These are phyloP conservation scores for Hestina assimilis DNA, from an alignment of 1,140 invertebrate species.

Conservation along the genomic window DNA sequence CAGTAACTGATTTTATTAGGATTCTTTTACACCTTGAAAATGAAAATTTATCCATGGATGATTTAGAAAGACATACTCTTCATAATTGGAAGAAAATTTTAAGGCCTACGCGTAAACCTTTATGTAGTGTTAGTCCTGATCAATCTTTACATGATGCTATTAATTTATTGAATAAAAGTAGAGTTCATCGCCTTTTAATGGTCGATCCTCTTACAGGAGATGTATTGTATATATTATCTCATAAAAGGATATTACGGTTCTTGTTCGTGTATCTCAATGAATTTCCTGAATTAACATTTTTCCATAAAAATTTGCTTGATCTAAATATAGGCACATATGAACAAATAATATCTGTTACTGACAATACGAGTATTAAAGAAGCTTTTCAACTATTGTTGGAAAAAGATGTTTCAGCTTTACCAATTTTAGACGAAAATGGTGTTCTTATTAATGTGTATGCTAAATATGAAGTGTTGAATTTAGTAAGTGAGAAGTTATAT, in stretches of 20 bases:
- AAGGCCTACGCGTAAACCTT: constrained; percentile 54
- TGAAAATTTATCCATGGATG: constrained; percentile 65
- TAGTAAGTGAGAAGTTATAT: constrained; percentile 73
- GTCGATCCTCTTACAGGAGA: constrained; percentile 66
- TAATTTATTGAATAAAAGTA: constrained; percentile 64
- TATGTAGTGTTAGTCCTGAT: constrained; percentile 64
- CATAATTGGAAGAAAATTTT: constrained; percentile 71
- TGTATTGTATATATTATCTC: constrained; percentile 70
- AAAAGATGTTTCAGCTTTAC: constrained; percentile 70
- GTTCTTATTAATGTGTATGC: constrained; percentile 67
- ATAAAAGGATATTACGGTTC: constrained; percentile 72
- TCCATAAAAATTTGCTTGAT: constrained; percentile 63
- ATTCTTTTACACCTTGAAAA: constrained; percentile 61
- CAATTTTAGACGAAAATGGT: constrained; percentile 64
- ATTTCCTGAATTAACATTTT: constrained; percentile 72
- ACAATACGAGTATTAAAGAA: constrained; percentile 58
- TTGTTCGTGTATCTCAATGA: constrained; percentile 72
- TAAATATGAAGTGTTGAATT: constrained; percentile 73
- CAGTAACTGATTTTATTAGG: constrained; percentile 70
- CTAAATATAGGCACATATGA: constrained; percentile 71
- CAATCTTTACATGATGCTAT: constrained; percentile 71
- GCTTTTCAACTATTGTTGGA: constrained; percentile 68
- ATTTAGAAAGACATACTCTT: constrained; percentile 66
- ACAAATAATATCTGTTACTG: constrained; percentile 62
- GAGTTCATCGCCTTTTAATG: constrained; percentile 66